phyloP scores from a whole-genome alignment of 1,140 invertebrate species.

The Drosophila ironensis region DNA sequence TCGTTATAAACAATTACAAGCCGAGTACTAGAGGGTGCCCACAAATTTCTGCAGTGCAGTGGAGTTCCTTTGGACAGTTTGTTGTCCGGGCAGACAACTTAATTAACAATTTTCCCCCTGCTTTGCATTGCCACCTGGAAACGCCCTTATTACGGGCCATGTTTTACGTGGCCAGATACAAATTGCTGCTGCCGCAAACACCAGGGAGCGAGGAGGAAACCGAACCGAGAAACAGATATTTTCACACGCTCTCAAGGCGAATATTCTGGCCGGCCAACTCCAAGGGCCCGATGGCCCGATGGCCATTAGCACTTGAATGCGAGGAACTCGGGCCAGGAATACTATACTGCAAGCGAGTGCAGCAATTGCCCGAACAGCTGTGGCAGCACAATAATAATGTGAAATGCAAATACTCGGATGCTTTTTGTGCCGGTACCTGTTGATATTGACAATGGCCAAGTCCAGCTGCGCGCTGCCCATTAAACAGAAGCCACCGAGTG shows the following conservation, averaged over 20 bases:
- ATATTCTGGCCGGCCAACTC: conserved; percentile 22
- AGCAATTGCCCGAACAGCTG: conserved; percentile 9
- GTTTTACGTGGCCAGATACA: conserved; percentile 28
- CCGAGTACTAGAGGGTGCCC: too few relatives aligned
- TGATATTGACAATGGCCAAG: conserved; percentile 40
- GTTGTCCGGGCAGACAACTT: conserved; percentile 26
- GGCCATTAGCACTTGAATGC: conserved; percentile 40
- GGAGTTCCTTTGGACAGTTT: background rate
- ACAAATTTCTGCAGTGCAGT: too few relatives aligned
- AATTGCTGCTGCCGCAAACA: conserved; percentile 26
- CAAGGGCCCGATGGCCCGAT: too few relatives aligned
- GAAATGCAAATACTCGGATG: conserved; percentile 67
- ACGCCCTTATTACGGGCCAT: conserved; percentile 25
- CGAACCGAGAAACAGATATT: conserved; percentile 36
- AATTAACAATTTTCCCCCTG: conserved; percentile 50
- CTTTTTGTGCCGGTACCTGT: conserved; percentile 64
- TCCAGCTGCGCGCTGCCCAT: conserved; percentile 29
- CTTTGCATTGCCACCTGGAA: conserved; percentile 14
- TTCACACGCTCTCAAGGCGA: conserved; percentile 43
- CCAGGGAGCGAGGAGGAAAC: background rate
- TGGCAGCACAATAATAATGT: conserved; percentile 51
- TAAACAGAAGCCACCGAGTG: conserved; percentile 46
- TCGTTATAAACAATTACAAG: too few relatives aligned
- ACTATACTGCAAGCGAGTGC: background rate
- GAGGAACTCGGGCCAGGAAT: conserved; percentile 10